Evolutionary conservation across 2,888 invertebrate genomes (phyloP).

Genomic region (Dolichomitus sp.): DNA sequence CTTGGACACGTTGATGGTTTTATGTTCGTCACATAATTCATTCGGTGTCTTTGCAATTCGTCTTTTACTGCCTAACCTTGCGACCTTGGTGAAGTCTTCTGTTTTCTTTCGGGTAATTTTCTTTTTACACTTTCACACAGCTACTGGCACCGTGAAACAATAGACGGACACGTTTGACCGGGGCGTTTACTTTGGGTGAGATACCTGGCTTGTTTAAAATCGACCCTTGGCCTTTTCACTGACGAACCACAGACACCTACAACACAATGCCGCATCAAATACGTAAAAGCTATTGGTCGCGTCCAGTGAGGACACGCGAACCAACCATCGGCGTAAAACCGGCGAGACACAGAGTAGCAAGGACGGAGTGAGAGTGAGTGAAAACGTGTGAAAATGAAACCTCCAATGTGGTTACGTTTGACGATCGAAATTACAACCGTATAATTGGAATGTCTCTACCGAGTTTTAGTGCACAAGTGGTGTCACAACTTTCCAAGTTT

Average conservation of each 20-base stretch:
- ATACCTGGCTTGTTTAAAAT: slow-evolving; percentile 41
- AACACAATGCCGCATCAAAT: slow-evolving; percentile 32
- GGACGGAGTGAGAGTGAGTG: slow-evolving; percentile 6
- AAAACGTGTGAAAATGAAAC: slow-evolving; percentile 14
- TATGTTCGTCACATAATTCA: slow-evolving; percentile 2
- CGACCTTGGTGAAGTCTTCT: not conserved
- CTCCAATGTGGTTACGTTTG: slow-evolving; percentile 41
- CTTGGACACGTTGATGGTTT: slow-evolving; percentile 7
- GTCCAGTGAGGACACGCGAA: slow-evolving; percentile 2
- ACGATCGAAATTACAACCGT: slow-evolving; percentile 28
- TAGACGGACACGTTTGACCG: slow-evolving; percentile 41
- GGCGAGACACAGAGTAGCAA: slow-evolving; percentile 2
- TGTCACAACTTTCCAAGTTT: not conserved
- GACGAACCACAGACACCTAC: slow-evolving; percentile 1
- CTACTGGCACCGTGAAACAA: slow-evolving; percentile 36
- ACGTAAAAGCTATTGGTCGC: slow-evolving; percentile 30
- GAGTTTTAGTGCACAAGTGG: not conserved
- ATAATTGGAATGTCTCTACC: not conserved
- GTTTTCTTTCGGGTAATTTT: slow-evolving; percentile 1
- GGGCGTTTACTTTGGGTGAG: slow-evolving; percentile 38
- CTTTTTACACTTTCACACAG: slow-evolving; percentile 23
- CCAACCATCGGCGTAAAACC: slow-evolving; percentile 13
- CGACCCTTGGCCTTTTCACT: slow-evolving; percentile 50
- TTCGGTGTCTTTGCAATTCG: not conserved
- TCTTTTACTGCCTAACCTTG: not conserved